These are phyloP conservation scores for Mystacornis crossleyi DNA, from an alignment of 2,113 vertebrate genomes.

Conservation along the genomic window DNA sequence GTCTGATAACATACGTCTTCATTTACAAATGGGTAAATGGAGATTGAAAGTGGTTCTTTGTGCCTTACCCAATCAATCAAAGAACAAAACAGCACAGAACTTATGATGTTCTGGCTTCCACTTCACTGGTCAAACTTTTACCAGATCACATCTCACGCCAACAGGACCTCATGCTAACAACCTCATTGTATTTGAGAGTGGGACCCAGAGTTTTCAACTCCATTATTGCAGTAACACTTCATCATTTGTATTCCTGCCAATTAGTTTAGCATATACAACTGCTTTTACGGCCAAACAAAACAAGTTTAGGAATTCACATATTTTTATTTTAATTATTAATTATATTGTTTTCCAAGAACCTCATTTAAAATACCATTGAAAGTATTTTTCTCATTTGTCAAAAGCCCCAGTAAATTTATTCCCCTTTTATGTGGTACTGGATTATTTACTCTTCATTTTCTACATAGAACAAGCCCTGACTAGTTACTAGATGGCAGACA, in stretches of 20 bases:
- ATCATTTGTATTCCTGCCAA: not conserved
- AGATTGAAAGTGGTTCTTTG: not conserved
- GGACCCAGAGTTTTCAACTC: not conserved
- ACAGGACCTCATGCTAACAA: constrained; percentile 21
- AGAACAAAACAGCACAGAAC: constrained; percentile 27
- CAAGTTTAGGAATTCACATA: not conserved
- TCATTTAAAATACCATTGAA: constrained; percentile 15
- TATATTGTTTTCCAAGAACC: constrained; percentile 9
- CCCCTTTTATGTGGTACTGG: constrained; percentile 49
- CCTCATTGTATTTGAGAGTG: not conserved
- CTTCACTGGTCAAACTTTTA: constrained; percentile 52
- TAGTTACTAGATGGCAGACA: constrained; percentile 50
- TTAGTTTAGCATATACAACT: constrained; percentile 35
- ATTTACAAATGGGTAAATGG: constrained; percentile 1
- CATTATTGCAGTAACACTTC: constrained; percentile 2
- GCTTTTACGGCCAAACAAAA: constrained; percentile 33
- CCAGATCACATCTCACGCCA: constrained; percentile 13
- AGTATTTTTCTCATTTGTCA: constrained; percentile 14
- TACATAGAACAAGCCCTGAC: constrained; percentile 35
- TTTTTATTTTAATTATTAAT: constrained; percentile 44
- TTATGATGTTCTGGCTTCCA: constrained; percentile 43
- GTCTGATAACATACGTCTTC: not conserved
- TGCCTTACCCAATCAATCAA: constrained; percentile 17
- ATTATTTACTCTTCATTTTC: constrained; percentile 61
- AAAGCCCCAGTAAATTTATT: constrained; percentile 20